phyloP scores from a whole-genome alignment of 2,797 vertebrate genomes.

The Philypnodon macrostomus region DNA sequence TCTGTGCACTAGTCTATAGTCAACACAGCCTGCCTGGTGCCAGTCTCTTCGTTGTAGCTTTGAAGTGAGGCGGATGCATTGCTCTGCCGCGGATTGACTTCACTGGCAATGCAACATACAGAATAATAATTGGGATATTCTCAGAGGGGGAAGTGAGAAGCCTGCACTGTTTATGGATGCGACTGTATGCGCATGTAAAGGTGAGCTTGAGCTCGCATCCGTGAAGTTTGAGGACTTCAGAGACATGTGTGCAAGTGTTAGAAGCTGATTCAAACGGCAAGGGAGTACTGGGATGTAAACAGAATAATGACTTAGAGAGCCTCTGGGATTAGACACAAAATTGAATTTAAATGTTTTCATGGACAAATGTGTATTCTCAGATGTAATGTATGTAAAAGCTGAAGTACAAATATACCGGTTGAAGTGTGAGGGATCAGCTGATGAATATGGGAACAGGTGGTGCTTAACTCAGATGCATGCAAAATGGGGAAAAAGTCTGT shows the following conservation, averaged over 20 bases:
- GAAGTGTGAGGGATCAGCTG: too few relatives aligned
- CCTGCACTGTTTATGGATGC: constrained; percentile 1
- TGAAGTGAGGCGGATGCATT: constrained; percentile 50
- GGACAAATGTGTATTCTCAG: too few relatives aligned
- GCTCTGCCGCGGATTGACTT: constrained; percentile 48
- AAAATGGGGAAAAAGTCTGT: too few relatives aligned
- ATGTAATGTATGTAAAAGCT: too few relatives aligned
- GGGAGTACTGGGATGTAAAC: too few relatives aligned
- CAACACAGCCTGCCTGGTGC: constrained; percentile 35
- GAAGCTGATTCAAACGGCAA: constrained; percentile 18
- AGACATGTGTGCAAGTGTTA: constrained; percentile 5
- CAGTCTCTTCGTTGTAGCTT: constrained; percentile 44
- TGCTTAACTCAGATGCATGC: too few relatives aligned
- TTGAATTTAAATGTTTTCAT: too few relatives aligned
- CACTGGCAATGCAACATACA: constrained; percentile 65
- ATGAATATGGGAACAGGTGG: too few relatives aligned
- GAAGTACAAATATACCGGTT: too few relatives aligned
- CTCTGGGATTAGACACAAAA: too few relatives aligned
- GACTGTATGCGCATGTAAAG: constrained; percentile 9
- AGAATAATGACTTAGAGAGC: too few relatives aligned
- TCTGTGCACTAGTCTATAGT: constrained; percentile 33
- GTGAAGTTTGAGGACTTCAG: constrained; percentile 2
- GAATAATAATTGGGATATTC: constrained; percentile 62
- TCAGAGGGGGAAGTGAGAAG: constrained; percentile 28
- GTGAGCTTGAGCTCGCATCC: background rate